Conservation (phyloP, 2,888 invertebrate species). For the Trachelus tabidus region DNA sequence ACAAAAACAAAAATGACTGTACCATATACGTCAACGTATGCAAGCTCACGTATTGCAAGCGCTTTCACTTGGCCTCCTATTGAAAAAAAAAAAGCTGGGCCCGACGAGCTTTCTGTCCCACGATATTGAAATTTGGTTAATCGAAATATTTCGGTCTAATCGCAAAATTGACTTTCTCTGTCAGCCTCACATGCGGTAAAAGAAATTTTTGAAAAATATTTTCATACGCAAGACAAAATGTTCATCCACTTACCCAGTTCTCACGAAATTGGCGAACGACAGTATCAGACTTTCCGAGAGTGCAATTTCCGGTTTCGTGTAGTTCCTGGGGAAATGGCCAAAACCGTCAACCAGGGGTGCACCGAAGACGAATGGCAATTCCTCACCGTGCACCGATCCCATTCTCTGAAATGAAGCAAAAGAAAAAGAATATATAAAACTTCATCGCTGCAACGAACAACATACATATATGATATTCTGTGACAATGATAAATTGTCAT, state of each 20-base stretch:
- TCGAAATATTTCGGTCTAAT: background rate
- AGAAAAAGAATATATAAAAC: background rate
- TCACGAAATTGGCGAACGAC: slow-evolving; percentile 89
- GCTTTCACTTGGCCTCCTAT: background rate
- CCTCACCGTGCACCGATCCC: slow-evolving; percentile 94
- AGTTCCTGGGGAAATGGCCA: slow-evolving; percentile 89
- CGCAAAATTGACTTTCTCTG: background rate
- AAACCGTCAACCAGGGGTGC: slow-evolving; percentile 87
- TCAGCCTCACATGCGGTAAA: background rate
- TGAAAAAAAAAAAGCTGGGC: too few relatives aligned
- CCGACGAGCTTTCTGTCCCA: too few relatives aligned
- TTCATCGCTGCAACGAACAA: background rate
- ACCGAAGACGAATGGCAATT: slow-evolving; percentile 90
- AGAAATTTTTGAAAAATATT: background rate
- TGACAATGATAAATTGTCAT: background rate
- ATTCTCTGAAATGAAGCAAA: slow-evolving; percentile 73
- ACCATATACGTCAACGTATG: background rate
- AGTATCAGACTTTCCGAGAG: slow-evolving; percentile 89
- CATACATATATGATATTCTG: too few relatives aligned
- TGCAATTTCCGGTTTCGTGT: slow-evolving; percentile 86
- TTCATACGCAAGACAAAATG: background rate
- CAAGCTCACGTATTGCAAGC: background rate
- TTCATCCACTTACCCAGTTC: slow-evolving; percentile 80
- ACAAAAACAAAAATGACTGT: background rate
- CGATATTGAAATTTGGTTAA: too few relatives aligned